Conservation (phyloP, 2,888 invertebrate species). For the Noctuana brunneofusca region DNA sequence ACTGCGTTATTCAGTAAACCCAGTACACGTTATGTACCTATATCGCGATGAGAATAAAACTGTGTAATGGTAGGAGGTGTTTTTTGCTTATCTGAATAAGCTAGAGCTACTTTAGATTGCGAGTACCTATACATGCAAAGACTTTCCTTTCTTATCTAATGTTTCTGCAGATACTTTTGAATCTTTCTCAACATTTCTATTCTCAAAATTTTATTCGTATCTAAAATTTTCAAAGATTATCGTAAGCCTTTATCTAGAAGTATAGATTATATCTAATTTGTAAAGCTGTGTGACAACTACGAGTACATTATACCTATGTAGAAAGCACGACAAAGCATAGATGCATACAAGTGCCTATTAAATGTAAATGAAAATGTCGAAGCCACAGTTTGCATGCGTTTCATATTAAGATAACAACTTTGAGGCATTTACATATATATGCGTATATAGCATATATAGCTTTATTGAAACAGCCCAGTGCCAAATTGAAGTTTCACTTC, state of each 20-base stretch:
- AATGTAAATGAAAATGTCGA: constrained; percentile 29
- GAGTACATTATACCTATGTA: too few species aligned
- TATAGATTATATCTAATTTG: too few species aligned
- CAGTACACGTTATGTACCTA: not conserved
- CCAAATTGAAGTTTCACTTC: constrained; percentile 9
- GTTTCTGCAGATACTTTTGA: not conserved
- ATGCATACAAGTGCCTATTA: not conserved
- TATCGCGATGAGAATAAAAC: constrained; percentile 21
- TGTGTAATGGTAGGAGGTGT: constrained; percentile 16
- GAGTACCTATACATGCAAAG: not conserved
- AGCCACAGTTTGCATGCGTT: constrained; percentile 27
- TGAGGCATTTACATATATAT: constrained; percentile 25
- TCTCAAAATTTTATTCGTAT: too few species aligned
- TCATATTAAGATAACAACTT: constrained; percentile 26
- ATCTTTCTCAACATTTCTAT: too few species aligned
- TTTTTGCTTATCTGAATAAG: not conserved
- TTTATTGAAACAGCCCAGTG: constrained; percentile 27
- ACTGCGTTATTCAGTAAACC: constrained; percentile 5
- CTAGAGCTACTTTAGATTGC: not conserved
- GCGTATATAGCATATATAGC: too few species aligned
- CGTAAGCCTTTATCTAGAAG: too few species aligned
- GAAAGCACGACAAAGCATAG: not conserved
- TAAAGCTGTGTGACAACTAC: too few species aligned
- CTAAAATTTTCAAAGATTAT: too few species aligned
- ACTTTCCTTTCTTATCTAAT: not conserved